A percentile compares a stretch with the other conserved stretches of the same genome.
These are phyloP conservation scores for Plutella xylostella DNA, from an alignment of 2,888 invertebrate genomes.

Conservation along the genomic window DNA sequence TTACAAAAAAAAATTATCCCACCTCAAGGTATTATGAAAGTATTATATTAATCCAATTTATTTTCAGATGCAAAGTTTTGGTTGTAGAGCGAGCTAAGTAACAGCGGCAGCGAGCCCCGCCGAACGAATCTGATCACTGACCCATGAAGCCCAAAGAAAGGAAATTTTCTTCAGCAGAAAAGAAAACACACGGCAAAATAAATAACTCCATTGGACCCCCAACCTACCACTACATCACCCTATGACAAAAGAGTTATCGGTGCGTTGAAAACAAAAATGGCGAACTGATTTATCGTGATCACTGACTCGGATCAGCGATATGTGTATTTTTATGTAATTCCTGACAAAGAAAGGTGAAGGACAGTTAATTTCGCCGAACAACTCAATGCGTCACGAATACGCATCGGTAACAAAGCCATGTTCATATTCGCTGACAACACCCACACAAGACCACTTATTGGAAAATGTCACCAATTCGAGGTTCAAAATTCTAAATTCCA, in stretches of 20 bases:
- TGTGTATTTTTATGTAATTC: conserved; percentile 1
- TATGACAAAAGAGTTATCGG: conserved; percentile 71
- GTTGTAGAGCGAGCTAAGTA: conserved; percentile 16
- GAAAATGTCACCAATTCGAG: not conserved
- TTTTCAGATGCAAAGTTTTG: not conserved
- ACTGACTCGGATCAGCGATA: conserved; percentile 13
- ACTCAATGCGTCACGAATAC: not conserved
- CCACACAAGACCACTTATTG: too few relatives aligned
- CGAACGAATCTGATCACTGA: conserved; percentile 62
- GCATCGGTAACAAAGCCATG: too few relatives aligned
- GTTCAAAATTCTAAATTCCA: not conserved
- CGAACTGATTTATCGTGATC: conserved; percentile 57
- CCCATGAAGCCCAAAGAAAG: conserved; percentile 68
- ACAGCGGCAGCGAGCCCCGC: conserved; percentile 34
- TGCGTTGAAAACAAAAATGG: conserved; percentile 71
- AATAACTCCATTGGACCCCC: conserved; percentile 64
- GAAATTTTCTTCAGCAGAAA: conserved; percentile 65
- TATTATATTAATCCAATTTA: not conserved
- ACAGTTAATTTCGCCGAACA: too few relatives aligned
- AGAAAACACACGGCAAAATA: conserved; percentile 68
- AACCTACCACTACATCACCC: conserved; percentile 59
- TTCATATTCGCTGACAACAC: too few relatives aligned
- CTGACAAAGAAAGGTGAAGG: too few relatives aligned
- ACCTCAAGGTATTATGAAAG: not conserved
- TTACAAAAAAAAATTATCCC: not conserved